phyloP scores from a whole-genome alignment of 2,113 vertebrate species.

The Nesospiza acunhae region DNA sequence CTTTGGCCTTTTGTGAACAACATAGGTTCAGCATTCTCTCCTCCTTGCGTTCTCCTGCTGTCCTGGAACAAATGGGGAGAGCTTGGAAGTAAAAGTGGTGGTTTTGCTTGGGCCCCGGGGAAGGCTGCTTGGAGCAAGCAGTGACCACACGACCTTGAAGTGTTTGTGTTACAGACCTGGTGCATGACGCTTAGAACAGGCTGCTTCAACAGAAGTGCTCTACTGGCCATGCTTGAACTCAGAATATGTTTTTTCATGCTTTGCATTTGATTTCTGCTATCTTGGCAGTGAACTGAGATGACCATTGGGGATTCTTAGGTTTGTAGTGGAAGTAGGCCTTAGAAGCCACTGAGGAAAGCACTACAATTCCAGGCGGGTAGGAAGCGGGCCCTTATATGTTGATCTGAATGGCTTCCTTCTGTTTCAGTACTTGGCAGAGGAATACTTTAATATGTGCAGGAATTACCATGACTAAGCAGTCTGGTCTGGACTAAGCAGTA shows the following conservation, averaged over 20 bases:
- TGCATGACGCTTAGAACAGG: not conserved
- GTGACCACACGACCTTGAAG: not conserved
- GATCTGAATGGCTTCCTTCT: not conserved
- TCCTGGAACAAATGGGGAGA: not conserved
- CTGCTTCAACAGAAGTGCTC: not conserved
- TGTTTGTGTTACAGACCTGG: not conserved
- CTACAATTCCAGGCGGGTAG: not conserved
- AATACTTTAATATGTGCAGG: not conserved
- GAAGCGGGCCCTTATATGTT: not conserved
- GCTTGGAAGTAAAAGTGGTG: not conserved
- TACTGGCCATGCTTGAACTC: accelerated
- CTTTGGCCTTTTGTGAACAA: not conserved
- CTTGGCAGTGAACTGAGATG: not conserved
- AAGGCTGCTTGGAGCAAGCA: not conserved
- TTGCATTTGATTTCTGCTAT: not conserved
- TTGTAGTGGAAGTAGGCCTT: not conserved
- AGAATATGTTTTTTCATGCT: not conserved
- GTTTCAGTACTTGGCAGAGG: not conserved
- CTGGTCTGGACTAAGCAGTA: not conserved
- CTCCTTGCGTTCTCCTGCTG: not conserved
- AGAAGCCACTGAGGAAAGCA: not conserved
- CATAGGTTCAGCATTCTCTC: not conserved
- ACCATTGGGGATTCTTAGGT: not conserved
- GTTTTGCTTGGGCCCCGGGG: not conserved
- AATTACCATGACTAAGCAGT: not conserved